These are phyloP conservation scores for Axis porcinus DNA, from an alignment of 2,113 vertebrate genomes.

Conservation along the genomic window DNA sequence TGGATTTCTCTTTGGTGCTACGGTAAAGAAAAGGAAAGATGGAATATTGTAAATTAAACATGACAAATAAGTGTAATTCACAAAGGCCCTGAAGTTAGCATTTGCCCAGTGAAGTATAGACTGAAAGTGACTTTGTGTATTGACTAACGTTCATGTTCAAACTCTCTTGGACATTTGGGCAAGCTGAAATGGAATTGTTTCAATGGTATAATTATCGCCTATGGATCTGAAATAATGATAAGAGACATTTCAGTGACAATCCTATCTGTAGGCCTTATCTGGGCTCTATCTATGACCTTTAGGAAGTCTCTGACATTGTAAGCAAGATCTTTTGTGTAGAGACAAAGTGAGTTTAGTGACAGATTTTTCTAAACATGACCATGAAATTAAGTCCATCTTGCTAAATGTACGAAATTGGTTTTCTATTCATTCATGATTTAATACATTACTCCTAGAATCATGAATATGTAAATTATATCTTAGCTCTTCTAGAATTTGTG, in stretches of 20 bases:
- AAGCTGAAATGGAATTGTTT: neutral
- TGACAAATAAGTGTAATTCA: neutral
- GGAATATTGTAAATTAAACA: neutral
- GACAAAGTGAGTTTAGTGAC: neutral
- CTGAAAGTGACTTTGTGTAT: neutral
- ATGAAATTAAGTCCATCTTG: neutral
- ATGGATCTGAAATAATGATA: neutral
- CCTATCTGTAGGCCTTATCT: neutral
- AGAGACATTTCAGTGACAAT: neutral
- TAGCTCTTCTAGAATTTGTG: neutral
- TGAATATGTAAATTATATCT: neutral
- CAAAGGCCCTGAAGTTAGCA: neutral
- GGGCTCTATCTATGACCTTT: neutral
- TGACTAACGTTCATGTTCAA: neutral
- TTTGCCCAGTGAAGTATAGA: neutral
- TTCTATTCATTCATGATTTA: conserved; percentile 40
- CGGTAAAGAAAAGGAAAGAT: conserved; percentile 8
- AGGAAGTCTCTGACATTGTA: conserved; percentile 33
- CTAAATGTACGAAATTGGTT: conserved; percentile 2
- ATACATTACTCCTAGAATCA: neutral
- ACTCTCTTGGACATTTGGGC: neutral
- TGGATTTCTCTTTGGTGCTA: neutral
- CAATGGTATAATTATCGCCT: neutral
- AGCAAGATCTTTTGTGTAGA: conserved; percentile 14
- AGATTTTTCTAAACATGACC: neutral